These are phyloP conservation scores for Sphaeramia orbicularis DNA, from an alignment of 2,797 vertebrate species.

Conservation along the genomic window DNA sequence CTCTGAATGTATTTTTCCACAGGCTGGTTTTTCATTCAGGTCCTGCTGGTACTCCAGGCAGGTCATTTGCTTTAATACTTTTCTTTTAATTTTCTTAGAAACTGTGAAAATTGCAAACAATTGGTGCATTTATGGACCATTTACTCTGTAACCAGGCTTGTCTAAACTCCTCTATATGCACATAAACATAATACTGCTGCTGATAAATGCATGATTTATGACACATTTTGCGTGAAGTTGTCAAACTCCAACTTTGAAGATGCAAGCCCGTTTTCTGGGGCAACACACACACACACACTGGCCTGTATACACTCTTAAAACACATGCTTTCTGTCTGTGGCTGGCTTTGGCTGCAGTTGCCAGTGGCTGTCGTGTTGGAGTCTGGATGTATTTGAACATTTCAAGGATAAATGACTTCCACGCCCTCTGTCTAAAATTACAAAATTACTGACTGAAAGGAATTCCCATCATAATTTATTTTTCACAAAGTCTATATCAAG, in stretches of 20 bases:
- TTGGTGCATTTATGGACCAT: constrained; percentile 19
- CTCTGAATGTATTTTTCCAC: constrained; percentile 55
- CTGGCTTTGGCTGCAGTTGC: constrained; percentile 30
- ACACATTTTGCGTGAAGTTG: constrained; percentile 26
- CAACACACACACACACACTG: not conserved
- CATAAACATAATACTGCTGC: constrained; percentile 4
- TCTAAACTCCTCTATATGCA: constrained; percentile 11
- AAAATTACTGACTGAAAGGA: constrained; percentile 67
- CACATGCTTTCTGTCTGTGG: constrained; percentile 53
- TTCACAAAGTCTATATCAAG: constrained; percentile 40
- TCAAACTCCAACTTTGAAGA: constrained; percentile 43
- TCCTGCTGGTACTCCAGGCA: constrained; percentile 36
- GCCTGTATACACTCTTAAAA: constrained; percentile 11
- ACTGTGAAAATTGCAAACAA: constrained; percentile 19
- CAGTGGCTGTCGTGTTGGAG: no score
- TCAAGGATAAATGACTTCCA: constrained; percentile 56
- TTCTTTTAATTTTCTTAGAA: constrained; percentile 39
- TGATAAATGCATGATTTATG: constrained; percentile 41
- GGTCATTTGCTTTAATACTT: constrained; percentile 40
- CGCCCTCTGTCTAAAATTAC: constrained; percentile 69
- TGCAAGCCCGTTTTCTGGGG: constrained; percentile 35
- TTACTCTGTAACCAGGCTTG: constrained; percentile 14
- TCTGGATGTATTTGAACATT: constrained; percentile 47
- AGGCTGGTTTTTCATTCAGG: constrained; percentile 32
- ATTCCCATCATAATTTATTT: constrained; percentile 58